Evolutionary conservation across 64 coral and sea anemone genomes (phyloP), one percentile per base, ranked within the genome.

Genomic region (Pocillopora verrucosa): DNA sequence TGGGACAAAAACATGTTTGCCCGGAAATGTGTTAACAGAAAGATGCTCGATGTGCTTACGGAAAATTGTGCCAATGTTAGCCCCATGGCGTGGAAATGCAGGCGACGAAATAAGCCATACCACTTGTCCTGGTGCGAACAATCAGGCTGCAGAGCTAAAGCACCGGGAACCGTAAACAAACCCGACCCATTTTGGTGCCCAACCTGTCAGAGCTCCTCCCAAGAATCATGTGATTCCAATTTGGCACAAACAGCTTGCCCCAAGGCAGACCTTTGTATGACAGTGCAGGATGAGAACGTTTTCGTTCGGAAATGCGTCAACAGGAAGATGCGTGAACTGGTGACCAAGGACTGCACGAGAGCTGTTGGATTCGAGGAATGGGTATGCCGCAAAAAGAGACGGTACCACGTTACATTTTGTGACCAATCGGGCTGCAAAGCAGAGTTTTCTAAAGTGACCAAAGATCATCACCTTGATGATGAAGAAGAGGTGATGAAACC

Each of bases 221-320:
- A 5, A 57, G 41, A 56, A 56, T 77, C 75, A 16, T 77, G 75
- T 19, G 75, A 77, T 17, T 17, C 75, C 3, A 20, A 36, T 5
- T 77, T 77, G 75, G 56, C 75, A 14, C 41, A 77, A 36, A 77
- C 75, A 17, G 51, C 75, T 56, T 77, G 75, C 19, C 75, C 75
- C 13, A 77, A 77, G 15, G 75, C 75, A 17, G 75, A 77, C 9
- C 11, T 56, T 56, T 77, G 75, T 36, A 77, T 77, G 36, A 38
- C 75, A 56, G 2, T 77, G 16, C 19, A 20, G 75, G 75, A 77
- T 16, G 20, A 77, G 17, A 77, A 77, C 13, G 19, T 77, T 19
- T 77, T 77, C 20, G 75, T 19, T 19, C 75, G 75, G 16, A 77
- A 77, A 56, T 77, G 75, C 75, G 80, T 67, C 80, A 83, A 65